Percentiles rank a stretch among this genome's conserved stretches.
phyloP scores from a whole-genome alignment of 2,797 vertebrate species.

The Pseudomugil tenellus region DNA sequence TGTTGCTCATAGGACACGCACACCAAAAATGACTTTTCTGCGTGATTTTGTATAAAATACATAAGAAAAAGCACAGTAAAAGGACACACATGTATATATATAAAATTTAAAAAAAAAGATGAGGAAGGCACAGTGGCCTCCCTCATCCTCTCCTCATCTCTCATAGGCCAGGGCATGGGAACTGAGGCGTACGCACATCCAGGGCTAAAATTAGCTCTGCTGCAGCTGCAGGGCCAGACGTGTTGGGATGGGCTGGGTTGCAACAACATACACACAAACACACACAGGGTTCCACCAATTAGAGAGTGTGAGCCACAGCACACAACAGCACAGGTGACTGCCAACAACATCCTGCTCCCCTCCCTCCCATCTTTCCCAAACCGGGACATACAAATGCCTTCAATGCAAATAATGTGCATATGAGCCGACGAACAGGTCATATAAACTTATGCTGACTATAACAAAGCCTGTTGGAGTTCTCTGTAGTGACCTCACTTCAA shows the following conservation, averaged over 20 bases:
- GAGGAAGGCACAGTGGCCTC: slow-evolving; percentile 30
- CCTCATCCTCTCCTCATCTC: slow-evolving; percentile 54
- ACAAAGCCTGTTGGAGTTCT: background rate
- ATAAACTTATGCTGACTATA: background rate
- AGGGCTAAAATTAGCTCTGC: slow-evolving; percentile 80
- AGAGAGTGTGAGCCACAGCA: slow-evolving; percentile 48
- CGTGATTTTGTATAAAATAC: background rate
- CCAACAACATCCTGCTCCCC: slow-evolving; percentile 36
- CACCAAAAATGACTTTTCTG: background rate
- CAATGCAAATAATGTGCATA: slow-evolving; percentile 50
- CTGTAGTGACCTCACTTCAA: slow-evolving; percentile 6
- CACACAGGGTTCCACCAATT: slow-evolving; percentile 50
- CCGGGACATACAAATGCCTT: slow-evolving; percentile 36
- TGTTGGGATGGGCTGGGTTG: slow-evolving; percentile 64
- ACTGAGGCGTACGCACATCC: slow-evolving; percentile 77
- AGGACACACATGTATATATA: background rate
- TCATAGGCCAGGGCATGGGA: slow-evolving; percentile 65
- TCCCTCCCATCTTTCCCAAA: slow-evolving; percentile 20
- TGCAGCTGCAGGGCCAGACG: slow-evolving; percentile 79
- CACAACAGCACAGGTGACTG: slow-evolving; percentile 59
- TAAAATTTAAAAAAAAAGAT: slow-evolving; percentile 37
- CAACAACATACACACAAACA: slow-evolving; percentile 27
- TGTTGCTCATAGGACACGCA: slow-evolving; percentile 11
- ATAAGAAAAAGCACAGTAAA: slow-evolving; percentile 1
- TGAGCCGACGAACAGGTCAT: slow-evolving; percentile 16